Evolutionary conservation across 92 coral and sea anemone genomes (phyloP), one percentile per base, ranked within the genome.

Genomic region (Pocillopora meandrina): DNA sequence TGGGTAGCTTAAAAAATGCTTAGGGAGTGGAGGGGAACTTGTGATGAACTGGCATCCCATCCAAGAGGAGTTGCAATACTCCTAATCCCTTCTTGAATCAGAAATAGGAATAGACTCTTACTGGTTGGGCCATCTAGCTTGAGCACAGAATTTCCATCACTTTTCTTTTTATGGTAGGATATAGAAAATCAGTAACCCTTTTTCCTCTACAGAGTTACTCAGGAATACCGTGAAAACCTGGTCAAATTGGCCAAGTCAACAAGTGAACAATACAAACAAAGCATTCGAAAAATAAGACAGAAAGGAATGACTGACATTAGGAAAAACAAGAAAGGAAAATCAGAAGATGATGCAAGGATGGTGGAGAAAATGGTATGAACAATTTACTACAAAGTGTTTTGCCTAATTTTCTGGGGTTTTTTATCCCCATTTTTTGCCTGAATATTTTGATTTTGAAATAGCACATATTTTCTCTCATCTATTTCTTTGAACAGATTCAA

Each of bases 271-370:
- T 90, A 98, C 60, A 96, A 96, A 78, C 91, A 92, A 76, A 90
- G 88, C 65, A 76, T 96, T 57, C 87, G 98, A 79, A 88, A 81
- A 74, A 90, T 87, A 31, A 88, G 98, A 15, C 98, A 96, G 77
- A 96, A 92, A 82, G 98, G 96, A n/a, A 94, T 96, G 93, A 85
- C 90, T 56, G 98, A 96, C 87, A 90, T 96, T 10, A 81, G 91
- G 76, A 96, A 94, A 77, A 93, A 94, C 69, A 96, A 94, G 84
- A 88, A 89, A 77, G 98, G 92, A 65, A 89, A 90, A 74, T 95
- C 98, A 35, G 95, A 94, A 71, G 98, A 96, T 82, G 95, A 94
- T 78, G 86, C 87, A 20, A 91, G 86, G 76, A 92, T 76, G 63
- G 96, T 96, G 61, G 98, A 96, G 79, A 91, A 93, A 78, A 92